phyloP scores from a whole-genome alignment of 1,140 invertebrate species.

The Achatina immaculata region DNA sequence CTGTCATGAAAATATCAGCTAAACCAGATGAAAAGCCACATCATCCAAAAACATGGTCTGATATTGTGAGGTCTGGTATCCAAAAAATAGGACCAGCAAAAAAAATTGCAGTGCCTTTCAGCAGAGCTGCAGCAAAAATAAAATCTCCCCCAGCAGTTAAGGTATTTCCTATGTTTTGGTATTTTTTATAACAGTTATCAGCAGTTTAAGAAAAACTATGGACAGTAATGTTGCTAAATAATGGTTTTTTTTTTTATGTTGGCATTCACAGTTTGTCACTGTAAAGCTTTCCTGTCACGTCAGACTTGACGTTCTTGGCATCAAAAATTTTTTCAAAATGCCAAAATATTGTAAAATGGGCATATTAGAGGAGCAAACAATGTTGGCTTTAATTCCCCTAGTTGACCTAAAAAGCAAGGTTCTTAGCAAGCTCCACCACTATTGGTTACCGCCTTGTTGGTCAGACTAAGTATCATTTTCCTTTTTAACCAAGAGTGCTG shows the following conservation, averaged over 20 bases:
- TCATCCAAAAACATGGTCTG: conserved; percentile 52
- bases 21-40: conserved; percentile 38
- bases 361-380: too few relatives aligned
- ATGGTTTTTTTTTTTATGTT: not conserved
- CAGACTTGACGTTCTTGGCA: too few relatives aligned
- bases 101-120: conserved; percentile 34
- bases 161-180: conserved; percentile 19
- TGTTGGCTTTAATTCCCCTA: too few relatives aligned
- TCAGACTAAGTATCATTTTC: too few relatives aligned
- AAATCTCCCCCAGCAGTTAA: conserved; percentile 34
- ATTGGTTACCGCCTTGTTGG: too few relatives aligned
- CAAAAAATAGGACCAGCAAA: conserved; percentile 19
- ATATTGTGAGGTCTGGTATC: conserved; percentile 58
- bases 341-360: too few relatives aligned
- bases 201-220: too few relatives aligned
- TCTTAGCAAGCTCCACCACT: too few relatives aligned
- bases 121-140: conserved; percentile 33
- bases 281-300: conserved; percentile 8
- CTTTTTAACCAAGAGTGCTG: too few relatives aligned
- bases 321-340: too few relatives aligned
- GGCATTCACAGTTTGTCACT: not conserved
- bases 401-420: too few relatives aligned
- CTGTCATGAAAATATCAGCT: conserved; percentile 13
- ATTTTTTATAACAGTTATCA: too few relatives aligned
- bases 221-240: not conserved